phyloP scores from a whole-genome alignment of 1,140 invertebrate genomes.

The Drosophila ogumai region DNA sequence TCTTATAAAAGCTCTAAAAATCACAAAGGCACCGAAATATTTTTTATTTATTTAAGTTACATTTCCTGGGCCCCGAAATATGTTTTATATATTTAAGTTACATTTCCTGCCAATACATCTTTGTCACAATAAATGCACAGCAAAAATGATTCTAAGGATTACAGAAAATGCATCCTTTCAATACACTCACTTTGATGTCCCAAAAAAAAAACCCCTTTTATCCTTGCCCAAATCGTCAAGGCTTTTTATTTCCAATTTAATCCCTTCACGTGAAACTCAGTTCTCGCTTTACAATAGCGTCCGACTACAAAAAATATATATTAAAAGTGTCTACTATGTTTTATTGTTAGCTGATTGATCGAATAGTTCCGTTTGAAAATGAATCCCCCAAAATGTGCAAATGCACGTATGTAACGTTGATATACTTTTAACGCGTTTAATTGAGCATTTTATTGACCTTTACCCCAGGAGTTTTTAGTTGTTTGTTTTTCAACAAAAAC shows the following conservation, averaged over 20 bases:
- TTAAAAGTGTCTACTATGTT: neutral
- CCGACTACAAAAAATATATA: neutral
- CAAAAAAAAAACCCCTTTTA: neutral
- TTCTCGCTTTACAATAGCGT: constrained; percentile 9
- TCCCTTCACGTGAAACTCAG: neutral
- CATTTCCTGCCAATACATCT: neutral
- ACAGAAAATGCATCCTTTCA: constrained; percentile 7
- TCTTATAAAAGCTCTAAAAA: neutral
- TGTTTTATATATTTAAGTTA: neutral
- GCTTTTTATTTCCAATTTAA: constrained; percentile 12
- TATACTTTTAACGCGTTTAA: constrained; percentile 12
- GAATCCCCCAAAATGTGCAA: constrained; percentile 1
- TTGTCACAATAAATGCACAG: neutral
- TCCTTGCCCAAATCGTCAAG: constrained; percentile 1
- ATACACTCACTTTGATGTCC: neutral
- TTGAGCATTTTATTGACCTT: constrained; percentile 17
- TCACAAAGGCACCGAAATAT: neutral
- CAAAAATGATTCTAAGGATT: constrained; percentile 3
- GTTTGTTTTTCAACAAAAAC: neutral
- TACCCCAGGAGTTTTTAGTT: neutral
- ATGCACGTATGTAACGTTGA: neutral
- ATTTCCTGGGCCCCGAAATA: too few species aligned
- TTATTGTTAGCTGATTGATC: constrained; percentile 13
- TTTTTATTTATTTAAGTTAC: neutral
- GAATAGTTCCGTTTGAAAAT: constrained; percentile 24